phyloP scores from a whole-genome alignment of 1,140 invertebrate genomes.

The Pinna nobilis region DNA sequence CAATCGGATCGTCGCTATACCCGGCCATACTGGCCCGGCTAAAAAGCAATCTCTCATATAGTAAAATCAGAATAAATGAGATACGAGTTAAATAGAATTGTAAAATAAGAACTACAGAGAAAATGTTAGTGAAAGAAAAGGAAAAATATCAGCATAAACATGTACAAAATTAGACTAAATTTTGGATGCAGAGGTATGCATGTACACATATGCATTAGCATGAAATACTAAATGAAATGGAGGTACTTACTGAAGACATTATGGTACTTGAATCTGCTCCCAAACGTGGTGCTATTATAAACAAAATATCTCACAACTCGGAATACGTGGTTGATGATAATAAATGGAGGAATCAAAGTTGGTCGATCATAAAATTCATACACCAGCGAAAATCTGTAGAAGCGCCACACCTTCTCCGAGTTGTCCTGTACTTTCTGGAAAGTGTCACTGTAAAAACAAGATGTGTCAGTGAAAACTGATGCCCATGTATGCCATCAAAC shows the following conservation, averaged over 20 bases:
- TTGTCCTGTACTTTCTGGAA: constrained; percentile 72
- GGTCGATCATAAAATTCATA: constrained; percentile 75
- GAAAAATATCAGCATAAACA: neutral
- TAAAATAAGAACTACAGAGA: too few species aligned
- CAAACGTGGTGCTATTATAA: neutral
- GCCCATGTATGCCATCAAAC: too few species aligned
- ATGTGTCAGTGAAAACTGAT: too few species aligned
- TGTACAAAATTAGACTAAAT: neutral
- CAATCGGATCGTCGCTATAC: too few species aligned
- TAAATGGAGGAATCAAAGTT: constrained; percentile 73
- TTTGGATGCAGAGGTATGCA: neutral
- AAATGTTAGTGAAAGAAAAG: too few species aligned
- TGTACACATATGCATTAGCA: neutral
- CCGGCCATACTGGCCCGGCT: too few species aligned
- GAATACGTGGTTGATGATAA: constrained; percentile 70
- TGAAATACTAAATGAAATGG: neutral
- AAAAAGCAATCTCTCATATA: too few species aligned
- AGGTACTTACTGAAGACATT: constrained; percentile 69
- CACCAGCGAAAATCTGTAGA: constrained; percentile 73
- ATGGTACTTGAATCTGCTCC: constrained; percentile 30
- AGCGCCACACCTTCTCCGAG: constrained; percentile 73
- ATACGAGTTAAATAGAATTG: too few species aligned
- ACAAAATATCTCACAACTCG: constrained; percentile 45
- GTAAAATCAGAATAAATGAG: too few species aligned
- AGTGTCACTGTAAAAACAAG: constrained; percentile 67